Conservation (phyloP, 2,113 vertebrate genomes). For the Lagenorhynchus albirostris region DNA sequence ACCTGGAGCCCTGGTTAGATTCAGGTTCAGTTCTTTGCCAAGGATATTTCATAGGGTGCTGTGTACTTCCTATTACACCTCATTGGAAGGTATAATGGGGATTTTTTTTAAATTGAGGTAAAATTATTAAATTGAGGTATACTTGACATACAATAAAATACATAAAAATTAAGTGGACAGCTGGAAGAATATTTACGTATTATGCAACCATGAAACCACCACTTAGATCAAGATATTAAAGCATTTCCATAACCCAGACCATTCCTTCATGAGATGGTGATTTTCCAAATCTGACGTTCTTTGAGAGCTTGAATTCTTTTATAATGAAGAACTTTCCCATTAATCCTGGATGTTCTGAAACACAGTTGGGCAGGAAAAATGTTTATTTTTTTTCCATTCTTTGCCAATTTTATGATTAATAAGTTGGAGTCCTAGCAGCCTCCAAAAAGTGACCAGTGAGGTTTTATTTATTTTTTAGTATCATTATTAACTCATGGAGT, state of each 20-base stretch:
- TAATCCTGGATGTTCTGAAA: slow-evolving; percentile 12
- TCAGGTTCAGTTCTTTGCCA: neutral
- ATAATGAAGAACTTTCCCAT: slow-evolving; percentile 17
- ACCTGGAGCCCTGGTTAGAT: neutral
- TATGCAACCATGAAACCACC: neutral
- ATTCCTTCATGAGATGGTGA: slow-evolving; percentile 12
- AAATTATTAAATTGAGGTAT: neutral
- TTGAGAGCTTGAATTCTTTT: slow-evolving; percentile 2
- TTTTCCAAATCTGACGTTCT: neutral
- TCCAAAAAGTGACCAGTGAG: slow-evolving; percentile 7
- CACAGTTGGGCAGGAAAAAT: neutral
- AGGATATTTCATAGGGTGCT: neutral
- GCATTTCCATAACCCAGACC: neutral
- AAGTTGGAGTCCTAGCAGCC: slow-evolving; percentile 18
- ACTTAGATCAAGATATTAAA: slow-evolving; percentile 8
- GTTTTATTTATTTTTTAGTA: slow-evolving; percentile 21
- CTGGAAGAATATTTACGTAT: neutral
- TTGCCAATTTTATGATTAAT: slow-evolving; percentile 29
- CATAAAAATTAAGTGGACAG: slow-evolving; percentile 26
- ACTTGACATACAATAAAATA: slow-evolving; percentile 5
- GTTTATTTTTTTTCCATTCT: neutral
- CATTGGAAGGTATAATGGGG: neutral
- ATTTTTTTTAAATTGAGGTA: neutral
- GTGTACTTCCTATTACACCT: neutral
- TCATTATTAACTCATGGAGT: neutral